phyloP scores from a whole-genome alignment of 1,140 invertebrate genomes.

The Zaprionus camerounensis region DNA sequence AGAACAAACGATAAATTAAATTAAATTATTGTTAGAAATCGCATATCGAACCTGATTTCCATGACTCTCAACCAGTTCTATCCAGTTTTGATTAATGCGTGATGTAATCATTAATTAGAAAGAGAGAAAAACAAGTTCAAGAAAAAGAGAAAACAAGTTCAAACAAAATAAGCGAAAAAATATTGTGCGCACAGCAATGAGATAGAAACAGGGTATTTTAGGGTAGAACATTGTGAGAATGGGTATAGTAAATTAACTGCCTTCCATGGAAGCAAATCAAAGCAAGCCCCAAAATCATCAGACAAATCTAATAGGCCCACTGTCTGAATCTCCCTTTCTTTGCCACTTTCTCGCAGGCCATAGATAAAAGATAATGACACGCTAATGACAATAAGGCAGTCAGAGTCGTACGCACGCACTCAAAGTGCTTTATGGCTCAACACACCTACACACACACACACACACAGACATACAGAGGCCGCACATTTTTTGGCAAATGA shows the following conservation, averaged over 20 bases:
- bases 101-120: constrained; percentile 18
- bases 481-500: constrained; percentile 39
- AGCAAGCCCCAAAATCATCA: constrained; percentile 21
- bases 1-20: constrained; percentile 4
- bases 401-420: constrained; percentile 54
- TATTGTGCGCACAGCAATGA: not conserved
- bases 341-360: constrained; percentile 2
- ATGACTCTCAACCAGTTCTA: not conserved
- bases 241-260: not conserved
- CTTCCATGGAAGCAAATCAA: constrained; percentile 1
- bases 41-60: constrained; percentile 6
- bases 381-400: constrained; percentile 59
- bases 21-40: constrained; percentile 15
- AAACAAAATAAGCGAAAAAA: not conserved
- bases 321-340: not conserved
- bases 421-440: constrained; percentile 58
- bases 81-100: constrained; percentile 17
- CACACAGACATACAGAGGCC: constrained; percentile 32
- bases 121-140: not conserved
- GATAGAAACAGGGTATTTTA: constrained; percentile 2
- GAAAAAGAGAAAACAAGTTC: not conserved
- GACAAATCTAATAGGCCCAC: constrained; percentile 14
- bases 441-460: constrained; percentile 15
- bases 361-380: constrained; percentile 54
- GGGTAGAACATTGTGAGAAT: not conserved